These are phyloP conservation scores for Capitulum mitella DNA, from an alignment of 2,888 invertebrate species.

Conservation along the genomic window DNA sequence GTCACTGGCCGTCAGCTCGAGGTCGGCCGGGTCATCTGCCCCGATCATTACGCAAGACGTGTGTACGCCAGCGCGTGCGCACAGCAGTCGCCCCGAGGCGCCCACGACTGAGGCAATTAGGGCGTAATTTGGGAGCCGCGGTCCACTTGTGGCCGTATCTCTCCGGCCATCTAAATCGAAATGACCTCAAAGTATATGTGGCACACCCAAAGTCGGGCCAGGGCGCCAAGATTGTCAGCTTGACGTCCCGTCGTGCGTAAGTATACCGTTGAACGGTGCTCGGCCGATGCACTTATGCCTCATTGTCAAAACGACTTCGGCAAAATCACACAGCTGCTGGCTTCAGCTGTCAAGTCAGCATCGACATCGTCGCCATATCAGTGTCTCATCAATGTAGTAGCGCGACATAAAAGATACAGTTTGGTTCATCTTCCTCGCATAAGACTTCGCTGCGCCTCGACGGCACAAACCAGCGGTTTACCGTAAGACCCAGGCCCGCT, in stretches of 20 bases:
- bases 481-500: background rate
- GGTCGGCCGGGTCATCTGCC: background rate
- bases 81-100: background rate
- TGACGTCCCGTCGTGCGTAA: no score
- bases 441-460: no score
- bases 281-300: no score
- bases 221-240: background rate
- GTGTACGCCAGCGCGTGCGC: constrained; percentile 1
- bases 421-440: no score
- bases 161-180: background rate
- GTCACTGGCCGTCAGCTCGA: background rate
- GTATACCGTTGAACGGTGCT: no score
- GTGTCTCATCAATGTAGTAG: no score
- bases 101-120: background rate
- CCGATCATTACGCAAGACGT: background rate
- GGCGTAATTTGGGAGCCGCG: background rate
- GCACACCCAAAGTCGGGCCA: background rate
- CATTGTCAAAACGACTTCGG: no score
- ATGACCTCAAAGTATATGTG: background rate
- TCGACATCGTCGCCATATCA: no score
- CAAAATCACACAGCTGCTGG: no score
- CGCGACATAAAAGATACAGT: no score
- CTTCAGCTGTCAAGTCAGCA: no score
- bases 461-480: no score
- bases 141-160: background rate